These are phyloP conservation scores for Agrochola lychnidis DNA, from an alignment of 2,888 invertebrate species.

Conservation along the genomic window DNA sequence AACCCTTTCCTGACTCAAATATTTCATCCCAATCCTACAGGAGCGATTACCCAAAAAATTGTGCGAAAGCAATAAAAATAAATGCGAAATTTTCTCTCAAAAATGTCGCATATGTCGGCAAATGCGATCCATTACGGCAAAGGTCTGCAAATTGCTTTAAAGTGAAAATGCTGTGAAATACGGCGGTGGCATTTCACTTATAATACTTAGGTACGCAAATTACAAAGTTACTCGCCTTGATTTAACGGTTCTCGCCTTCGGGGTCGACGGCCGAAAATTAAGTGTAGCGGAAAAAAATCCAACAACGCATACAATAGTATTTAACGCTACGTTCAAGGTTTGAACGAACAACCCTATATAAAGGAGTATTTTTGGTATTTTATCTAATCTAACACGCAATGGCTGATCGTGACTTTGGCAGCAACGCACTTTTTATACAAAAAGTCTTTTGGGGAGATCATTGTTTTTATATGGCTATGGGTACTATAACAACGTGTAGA, in stretches of 20 bases:
- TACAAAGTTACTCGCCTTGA: conserved; percentile 29
- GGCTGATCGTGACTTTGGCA: conserved; percentile 23
- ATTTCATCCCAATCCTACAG: conserved; percentile 9
- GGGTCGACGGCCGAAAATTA: conserved; percentile 45
- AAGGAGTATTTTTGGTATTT: conserved; percentile 11
- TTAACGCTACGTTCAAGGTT: conserved; percentile 18
- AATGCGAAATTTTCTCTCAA: conserved; percentile 2
- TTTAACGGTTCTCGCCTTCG: conserved; percentile 37
- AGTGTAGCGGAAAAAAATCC: conserved; percentile 21
- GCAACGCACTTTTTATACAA: conserved; percentile 2
- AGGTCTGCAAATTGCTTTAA: conserved; percentile 23
- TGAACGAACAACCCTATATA: neutral
- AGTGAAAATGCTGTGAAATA: conserved; percentile 35
- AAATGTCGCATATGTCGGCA: neutral
- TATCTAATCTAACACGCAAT: conserved; percentile 40
- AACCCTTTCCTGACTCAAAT: conserved; percentile 14
- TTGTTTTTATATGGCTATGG: neutral
- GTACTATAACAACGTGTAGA: neutral
- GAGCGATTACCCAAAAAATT: conserved; percentile 27
- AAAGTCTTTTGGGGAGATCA: neutral
- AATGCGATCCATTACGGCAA: conserved; percentile 13
- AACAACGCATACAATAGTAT: neutral
- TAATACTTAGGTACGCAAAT: conserved; percentile 31
- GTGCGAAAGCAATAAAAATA: neutral
- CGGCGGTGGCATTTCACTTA: conserved; percentile 25